Percentiles rank a stretch among this genome's conserved stretches.
Evolutionary conservation across 2,888 invertebrate genomes (phyloP).

Genomic region (Xylota sylvarum): DNA sequence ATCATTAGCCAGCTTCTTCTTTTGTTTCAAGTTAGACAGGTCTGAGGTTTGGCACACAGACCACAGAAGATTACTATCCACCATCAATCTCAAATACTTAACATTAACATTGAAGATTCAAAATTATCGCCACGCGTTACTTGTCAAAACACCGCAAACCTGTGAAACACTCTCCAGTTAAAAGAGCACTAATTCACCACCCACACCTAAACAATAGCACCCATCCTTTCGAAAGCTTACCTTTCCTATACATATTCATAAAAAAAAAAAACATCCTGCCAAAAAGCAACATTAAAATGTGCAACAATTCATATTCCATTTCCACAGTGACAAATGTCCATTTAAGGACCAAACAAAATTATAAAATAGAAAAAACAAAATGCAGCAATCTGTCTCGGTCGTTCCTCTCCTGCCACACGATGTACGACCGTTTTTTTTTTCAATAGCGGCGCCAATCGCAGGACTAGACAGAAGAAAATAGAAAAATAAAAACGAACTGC

Average conservation of each 20-base stretch:
- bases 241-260: no score
- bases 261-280: not conserved
- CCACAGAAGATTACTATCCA: no score
- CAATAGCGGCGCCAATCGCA: constrained; percentile 60
- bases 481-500: constrained; percentile 13
- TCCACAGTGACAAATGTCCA: constrained; percentile 71
- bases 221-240: no score
- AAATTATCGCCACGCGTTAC: no score
- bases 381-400: constrained; percentile 62
- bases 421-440: constrained; percentile 1
- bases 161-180: no score
- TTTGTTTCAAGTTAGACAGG: no score
- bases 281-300: constrained; percentile 62
- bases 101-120: no score
- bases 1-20: no score
- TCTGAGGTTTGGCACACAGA: no score
- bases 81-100: no score
- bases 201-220: not conserved
- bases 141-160: no score
- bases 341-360: constrained; percentile 44
- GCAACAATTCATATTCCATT: constrained; percentile 58
- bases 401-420: constrained; percentile 47
- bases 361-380: not conserved
- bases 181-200: not conserved
- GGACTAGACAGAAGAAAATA: constrained; percentile 56